Evolutionary conservation across 2,797 vertebrate genomes (phyloP), one percentile per base, ranked within the genome.

Genomic region (Mormyrops attenuatus): DNA sequence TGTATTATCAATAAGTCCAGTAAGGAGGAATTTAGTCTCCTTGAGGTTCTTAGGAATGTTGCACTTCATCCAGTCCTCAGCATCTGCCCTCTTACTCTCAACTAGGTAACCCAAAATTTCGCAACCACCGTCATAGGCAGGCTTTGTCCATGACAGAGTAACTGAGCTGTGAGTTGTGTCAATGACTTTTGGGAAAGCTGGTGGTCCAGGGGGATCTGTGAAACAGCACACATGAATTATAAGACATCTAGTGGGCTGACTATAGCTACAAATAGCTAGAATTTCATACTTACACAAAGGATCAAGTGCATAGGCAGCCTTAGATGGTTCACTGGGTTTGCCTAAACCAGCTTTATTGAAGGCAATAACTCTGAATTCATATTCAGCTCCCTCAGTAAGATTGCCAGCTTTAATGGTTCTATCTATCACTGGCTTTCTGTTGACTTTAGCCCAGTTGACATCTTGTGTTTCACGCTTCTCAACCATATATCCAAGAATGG

Each of bases 91-190:
- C 94, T 98, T 99, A 91, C 94, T 95, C 94, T 99, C 98, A 90
- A 99, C 98, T 57, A 99, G 94, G 92, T 99, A 99, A 89, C 99
- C 99, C 20, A 97, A 96, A 93, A 99, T 99, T 91, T 99, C 98
- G 91, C 98, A 99, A 89, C 99, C 99, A 13, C 99, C 99, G 17
- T 99, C 99, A 63, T 97, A 99, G 0, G 99, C 99, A 77, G 99
- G 99, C 91, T 99, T 99, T 92, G 97, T 97, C 99, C 99, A 99
- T 47, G 97, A 97, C 0, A 99, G 94, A 94, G 97, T 99, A 92
- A 99, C 95, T 0, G 98, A 97, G 90, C 94, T 97, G 91, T 94
- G 97, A 73, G 98, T 99, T 89, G 97, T 98, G 91, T 99, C 99
- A 85, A 98, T 93, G 17, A 98, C 97, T 93, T 99, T 99, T 0